Percentiles rank a stretch among this genome's conserved stretches.
Evolutionary conservation across 2,113 vertebrate species (phyloP).

Genomic region (Caranx ignobilis): DNA sequence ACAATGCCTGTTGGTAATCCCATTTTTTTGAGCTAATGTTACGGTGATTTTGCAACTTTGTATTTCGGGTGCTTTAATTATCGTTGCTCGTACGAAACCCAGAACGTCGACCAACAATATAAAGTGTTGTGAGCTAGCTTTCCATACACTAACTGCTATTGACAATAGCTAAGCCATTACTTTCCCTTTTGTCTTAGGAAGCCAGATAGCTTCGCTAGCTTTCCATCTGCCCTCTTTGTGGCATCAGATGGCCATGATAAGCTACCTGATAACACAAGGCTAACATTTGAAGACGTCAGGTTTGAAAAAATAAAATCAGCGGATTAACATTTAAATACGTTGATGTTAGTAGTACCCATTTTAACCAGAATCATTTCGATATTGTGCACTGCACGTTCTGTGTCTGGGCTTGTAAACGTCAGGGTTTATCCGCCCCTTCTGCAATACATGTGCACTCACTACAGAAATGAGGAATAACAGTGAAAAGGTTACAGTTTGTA

Average conservation of each 20-base stretch:
- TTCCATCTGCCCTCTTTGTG: slow-evolving; percentile 74
- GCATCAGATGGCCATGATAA: slow-evolving; percentile 64
- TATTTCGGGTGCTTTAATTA: not conserved
- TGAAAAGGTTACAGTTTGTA: not conserved
- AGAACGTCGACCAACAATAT: slow-evolving; percentile 1
- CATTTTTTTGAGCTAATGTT: slow-evolving; percentile 37
- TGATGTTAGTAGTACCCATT: not conserved
- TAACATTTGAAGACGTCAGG: slow-evolving; percentile 27
- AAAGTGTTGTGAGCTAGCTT: slow-evolving; percentile 48
- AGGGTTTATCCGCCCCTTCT: not conserved
- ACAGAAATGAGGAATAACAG: not conserved
- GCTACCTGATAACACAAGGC: slow-evolving; percentile 36
- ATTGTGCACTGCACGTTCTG: slow-evolving; percentile 19
- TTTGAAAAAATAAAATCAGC: not conserved
- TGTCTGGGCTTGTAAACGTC: not conserved
- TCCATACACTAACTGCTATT: slow-evolving; percentile 61
- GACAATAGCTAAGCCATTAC: slow-evolving; percentile 81
- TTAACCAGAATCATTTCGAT: slow-evolving; percentile 7
- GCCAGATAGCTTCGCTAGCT: slow-evolving; percentile 75
- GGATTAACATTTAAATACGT: slow-evolving; percentile 2
- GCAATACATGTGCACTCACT: not conserved
- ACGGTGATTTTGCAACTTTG: slow-evolving; percentile 27
- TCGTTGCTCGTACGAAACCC: not conserved
- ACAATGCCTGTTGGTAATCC: slow-evolving; percentile 66
- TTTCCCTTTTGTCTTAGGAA: slow-evolving; percentile 83